Conservation (phyloP, 2,113 vertebrate species). For the Philantomba maxwellii region DNA sequence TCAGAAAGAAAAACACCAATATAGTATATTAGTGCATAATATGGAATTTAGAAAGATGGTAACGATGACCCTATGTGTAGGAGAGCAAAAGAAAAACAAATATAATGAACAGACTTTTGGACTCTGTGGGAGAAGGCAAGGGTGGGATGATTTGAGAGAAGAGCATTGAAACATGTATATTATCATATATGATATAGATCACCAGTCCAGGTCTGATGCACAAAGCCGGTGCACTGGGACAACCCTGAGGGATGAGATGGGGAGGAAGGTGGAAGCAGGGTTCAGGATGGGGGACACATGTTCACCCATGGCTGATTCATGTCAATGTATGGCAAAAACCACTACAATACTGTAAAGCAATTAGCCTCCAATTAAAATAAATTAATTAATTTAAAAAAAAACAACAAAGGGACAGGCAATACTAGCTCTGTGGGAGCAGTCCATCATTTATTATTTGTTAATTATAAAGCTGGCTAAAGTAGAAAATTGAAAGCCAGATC, state of each 20-base stretch:
- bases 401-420: not conserved
- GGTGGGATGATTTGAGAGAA: not conserved
- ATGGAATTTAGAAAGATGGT: not conserved
- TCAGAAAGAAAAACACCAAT: not conserved
- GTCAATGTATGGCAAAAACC: not conserved
- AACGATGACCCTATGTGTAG: accelerated
- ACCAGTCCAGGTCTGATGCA: not conserved
- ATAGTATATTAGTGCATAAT: not conserved
- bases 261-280: not conserved
- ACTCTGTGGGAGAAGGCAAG: not conserved
- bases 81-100: not conserved
- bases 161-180: not conserved
- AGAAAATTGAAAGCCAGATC: not conserved
- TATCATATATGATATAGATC: not conserved
- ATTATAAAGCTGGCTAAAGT: not conserved
- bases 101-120: not conserved
- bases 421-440: not conserved
- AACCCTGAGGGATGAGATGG: not conserved
- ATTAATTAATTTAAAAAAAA: not conserved
- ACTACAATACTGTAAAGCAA: not conserved
- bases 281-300: not conserved
- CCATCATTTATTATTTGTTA: not conserved
- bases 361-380: not conserved
- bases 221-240: not conserved
- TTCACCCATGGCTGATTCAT: not conserved